Evolutionary conservation across 1,140 invertebrate genomes (phyloP).

Genomic region (Habropoda laboriosa): DNA sequence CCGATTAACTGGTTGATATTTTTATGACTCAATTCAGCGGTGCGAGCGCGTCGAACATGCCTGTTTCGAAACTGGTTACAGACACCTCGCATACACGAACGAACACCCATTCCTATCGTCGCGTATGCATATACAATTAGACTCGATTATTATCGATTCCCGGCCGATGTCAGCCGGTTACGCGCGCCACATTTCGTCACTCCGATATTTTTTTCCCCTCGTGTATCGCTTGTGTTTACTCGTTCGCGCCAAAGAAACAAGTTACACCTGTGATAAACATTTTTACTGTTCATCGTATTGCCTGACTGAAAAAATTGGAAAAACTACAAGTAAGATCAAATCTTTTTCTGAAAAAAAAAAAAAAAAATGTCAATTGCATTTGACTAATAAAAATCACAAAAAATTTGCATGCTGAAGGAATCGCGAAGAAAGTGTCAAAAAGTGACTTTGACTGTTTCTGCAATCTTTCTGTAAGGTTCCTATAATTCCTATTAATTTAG

Average conservation of each 20-base stretch:
- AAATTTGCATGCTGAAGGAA: no score
- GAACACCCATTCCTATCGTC: conserved; percentile 16
- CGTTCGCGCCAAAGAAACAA: background rate
- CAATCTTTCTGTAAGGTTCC: no score
- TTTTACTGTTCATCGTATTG: background rate
- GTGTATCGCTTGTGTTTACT: background rate
- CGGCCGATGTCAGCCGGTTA: background rate
- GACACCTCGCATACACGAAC: background rate
- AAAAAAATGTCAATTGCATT: no score
- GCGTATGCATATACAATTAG: conserved; percentile 34
- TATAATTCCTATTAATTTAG: no score
- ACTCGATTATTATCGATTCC: conserved; percentile 33
- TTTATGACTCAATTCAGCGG: background rate
- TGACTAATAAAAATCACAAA: no score
- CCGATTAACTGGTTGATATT: background rate
- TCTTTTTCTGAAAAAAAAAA: background rate
- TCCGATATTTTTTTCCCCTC: background rate
- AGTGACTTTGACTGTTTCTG: no score
- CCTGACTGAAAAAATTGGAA: background rate
- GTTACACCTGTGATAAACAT: background rate
- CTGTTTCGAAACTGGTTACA: conserved; percentile 21
- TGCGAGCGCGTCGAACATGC: background rate
- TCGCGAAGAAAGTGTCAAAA: no score
- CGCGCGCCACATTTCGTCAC: background rate
- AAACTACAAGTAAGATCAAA: background rate